Percentiles rank a stretch among this genome's conserved stretches.
phyloP scores from a whole-genome alignment of 2,797 vertebrate species.

The Perodicticus potto region DNA sequence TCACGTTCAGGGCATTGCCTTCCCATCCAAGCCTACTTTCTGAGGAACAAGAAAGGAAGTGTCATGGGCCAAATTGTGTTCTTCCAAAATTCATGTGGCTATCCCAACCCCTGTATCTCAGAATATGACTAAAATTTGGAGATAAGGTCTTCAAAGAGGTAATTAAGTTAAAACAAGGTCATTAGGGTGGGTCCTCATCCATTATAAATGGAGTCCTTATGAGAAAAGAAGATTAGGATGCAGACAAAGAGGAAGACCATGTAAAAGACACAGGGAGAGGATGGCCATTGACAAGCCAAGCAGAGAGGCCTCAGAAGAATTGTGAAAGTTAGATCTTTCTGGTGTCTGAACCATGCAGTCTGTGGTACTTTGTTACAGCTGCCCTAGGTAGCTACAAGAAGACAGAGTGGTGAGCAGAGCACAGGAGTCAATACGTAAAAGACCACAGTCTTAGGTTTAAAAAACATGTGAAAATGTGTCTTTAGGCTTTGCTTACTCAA shows the following conservation, averaged over 20 bases:
- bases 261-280: not conserved
- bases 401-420: not conserved
- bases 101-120: not conserved
- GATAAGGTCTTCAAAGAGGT: not conserved
- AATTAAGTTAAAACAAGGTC: slow-evolving; percentile 5
- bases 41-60: not conserved
- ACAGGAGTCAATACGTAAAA: not conserved
- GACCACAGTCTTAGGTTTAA: not conserved
- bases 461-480: not conserved
- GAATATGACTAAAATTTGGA: not conserved
- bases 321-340: not conserved
- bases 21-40: not conserved
- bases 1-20: not conserved
- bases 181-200: not conserved
- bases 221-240: not conserved
- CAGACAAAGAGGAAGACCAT: not conserved
- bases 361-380: not conserved
- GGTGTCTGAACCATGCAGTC: not conserved
- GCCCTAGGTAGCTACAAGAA: not conserved
- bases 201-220: not conserved
- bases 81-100: not conserved
- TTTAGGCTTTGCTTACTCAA: slow-evolving; percentile 37
- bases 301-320: not conserved
- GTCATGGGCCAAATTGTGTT: not conserved
- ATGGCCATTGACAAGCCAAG: not conserved